Conservation (phyloP, 2,888 invertebrate species). For the Sinotaia quadrata region DNA sequence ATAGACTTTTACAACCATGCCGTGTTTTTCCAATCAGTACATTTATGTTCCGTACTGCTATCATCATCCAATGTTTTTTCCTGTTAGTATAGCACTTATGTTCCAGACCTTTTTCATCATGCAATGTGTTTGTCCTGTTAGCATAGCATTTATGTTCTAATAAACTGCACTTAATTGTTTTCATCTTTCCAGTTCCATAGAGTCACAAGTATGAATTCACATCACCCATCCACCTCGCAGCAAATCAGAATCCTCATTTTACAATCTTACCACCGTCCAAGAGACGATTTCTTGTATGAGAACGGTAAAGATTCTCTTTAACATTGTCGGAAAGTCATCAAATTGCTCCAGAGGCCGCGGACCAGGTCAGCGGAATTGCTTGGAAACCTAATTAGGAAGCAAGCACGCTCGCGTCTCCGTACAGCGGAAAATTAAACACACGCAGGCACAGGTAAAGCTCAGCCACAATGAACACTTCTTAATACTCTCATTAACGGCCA, state of each 20-base stretch:
- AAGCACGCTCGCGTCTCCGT: constrained; percentile 18
- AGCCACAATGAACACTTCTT: constrained; percentile 7
- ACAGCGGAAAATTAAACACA: constrained; percentile 21
- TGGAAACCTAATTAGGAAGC: constrained; percentile 24
- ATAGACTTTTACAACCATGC: too few species aligned
- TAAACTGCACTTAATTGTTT: too few species aligned
- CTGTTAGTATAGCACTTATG: too few species aligned
- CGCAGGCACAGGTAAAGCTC: constrained; percentile 1
- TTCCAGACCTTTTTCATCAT: too few species aligned
- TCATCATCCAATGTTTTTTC: too few species aligned
- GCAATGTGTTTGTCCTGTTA: too few species aligned
- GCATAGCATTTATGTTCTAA: too few species aligned
- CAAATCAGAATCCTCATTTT: not conserved
- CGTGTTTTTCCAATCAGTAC: too few species aligned
- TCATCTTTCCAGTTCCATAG: too few species aligned
- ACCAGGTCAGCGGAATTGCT: constrained; percentile 28
- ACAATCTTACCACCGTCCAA: not conserved
- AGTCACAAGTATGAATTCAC: too few species aligned
- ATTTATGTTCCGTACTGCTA: too few species aligned
- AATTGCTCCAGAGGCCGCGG: constrained; percentile 4
- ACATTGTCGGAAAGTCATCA: constrained; percentile 7
- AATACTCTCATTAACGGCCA: constrained; percentile 27
- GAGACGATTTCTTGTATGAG: not conserved
- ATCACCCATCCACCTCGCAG: not conserved
- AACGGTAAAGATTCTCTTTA: not conserved